A percentile compares a stretch with the other conserved stretches of the same genome.
These are phyloP conservation scores for Pseudobourletiella spinata DNA, from an alignment of 1,140 invertebrate species.

Conservation along the genomic window DNA sequence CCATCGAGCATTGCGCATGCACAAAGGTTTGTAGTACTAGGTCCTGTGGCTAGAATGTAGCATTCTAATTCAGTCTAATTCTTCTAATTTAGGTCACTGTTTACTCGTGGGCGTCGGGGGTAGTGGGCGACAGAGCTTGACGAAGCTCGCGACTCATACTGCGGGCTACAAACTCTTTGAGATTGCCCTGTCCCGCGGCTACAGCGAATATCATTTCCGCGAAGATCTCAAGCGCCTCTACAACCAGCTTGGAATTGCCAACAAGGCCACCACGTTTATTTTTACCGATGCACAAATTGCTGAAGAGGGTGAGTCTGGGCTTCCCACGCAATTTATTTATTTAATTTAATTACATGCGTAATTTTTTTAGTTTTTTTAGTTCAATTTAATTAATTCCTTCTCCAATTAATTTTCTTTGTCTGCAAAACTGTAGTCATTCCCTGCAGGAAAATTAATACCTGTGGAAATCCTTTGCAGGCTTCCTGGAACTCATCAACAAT, in stretches of 20 bases:
- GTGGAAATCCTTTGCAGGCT: slow-evolving; percentile 54
- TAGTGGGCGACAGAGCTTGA: slow-evolving; percentile 68
- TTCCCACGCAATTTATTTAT: not conserved
- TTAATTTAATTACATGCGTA: slow-evolving; percentile 44
- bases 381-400: not conserved
- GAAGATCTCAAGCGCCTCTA: slow-evolving; percentile 77
- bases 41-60: too few species aligned
- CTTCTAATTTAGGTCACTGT: slow-evolving; percentile 71
- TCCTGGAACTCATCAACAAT: slow-evolving; percentile 82
- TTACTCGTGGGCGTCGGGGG: slow-evolving; percentile 77
- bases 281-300: slow-evolving; percentile 73
- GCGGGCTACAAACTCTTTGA: slow-evolving; percentile 71
- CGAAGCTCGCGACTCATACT: slow-evolving; percentile 60
- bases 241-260: slow-evolving; percentile 61
- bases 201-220: slow-evolving; percentile 68
- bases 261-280: slow-evolving; percentile 68
- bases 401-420: too few species aligned
- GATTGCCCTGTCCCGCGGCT: slow-evolving; percentile 69
- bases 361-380: too few species aligned
- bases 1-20: slow-evolving; percentile 69
- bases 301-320: slow-evolving; percentile 36
- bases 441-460: too few species aligned
- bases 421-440: too few species aligned
- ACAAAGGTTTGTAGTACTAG: slow-evolving; percentile 62
- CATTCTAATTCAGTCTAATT: too few species aligned